Evolutionary conservation across 2,888 invertebrate species (phyloP), one percentile per base, ranked within the genome.

Genomic region (Tethea ocularis): DNA sequence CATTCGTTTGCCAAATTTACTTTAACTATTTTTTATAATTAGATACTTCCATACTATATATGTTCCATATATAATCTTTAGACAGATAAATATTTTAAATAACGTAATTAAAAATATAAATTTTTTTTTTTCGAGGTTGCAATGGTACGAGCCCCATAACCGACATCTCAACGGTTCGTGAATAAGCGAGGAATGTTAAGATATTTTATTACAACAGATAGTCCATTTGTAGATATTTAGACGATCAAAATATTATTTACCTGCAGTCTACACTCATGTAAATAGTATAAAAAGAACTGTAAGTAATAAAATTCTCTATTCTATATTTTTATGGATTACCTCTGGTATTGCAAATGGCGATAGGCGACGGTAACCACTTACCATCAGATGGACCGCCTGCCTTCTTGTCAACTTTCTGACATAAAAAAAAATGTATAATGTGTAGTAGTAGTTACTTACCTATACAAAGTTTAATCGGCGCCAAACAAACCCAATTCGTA

Each of bases 401-500:
- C n/a, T n/a, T n/a, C n/a, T n/a, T n/a, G n/a, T n/a, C n/a, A n/a
- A n/a, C n/a, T n/a, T n/a, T n/a, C n/a, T n/a, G n/a, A n/a, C n/a
- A n/a, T n/a, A n/a, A n/a, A n/a, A n/a, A n/a, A n/a, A n/a, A n/a
- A n/a, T n/a, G n/a, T n/a, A n/a, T n/a, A n/a, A n/a, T n/a, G n/a
- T n/a, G n/a, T n/a, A n/a, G 29, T 22, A 52, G 36, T 7, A 33
- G 33, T 33, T 57, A n/a, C 8, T 23, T n/a, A n/a, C n/a, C n/a
- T n/a, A n/a, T n/a, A 22, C n/a, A 51, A 26, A 22, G 36, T 51
- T 33, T 33, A 57, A 36, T 36, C 13, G 23, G 38, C 55, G 65
- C 57, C 57, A 63, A 46, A 36, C 59, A 41, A 61, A 60, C 59
- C 57, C 52, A 63, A 67, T 67, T 61, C 57, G 56, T 63, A 59